These are phyloP conservation scores for Holcopasites calliopsidis DNA, from an alignment of 1,140 invertebrate species.

Conservation along the genomic window DNA sequence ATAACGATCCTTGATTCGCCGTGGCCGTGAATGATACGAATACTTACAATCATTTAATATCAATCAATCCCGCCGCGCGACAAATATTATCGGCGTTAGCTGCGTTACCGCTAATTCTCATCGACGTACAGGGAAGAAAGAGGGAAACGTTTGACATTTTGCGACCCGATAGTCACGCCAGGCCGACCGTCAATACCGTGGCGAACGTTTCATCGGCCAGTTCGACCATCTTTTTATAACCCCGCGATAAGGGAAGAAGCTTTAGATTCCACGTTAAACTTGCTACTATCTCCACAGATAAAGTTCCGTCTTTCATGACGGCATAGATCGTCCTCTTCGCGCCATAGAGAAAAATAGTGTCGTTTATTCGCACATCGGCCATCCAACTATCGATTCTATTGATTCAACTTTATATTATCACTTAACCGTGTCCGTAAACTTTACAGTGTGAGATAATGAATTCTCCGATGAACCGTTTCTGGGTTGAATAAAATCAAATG, in stretches of 20 bases:
- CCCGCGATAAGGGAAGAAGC: slow-evolving; percentile 40
- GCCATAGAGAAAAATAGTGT: slow-evolving; percentile 15
- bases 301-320: slow-evolving; percentile 10
- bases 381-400: slow-evolving; percentile 38
- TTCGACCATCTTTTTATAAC: slow-evolving; percentile 41
- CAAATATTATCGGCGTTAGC: slow-evolving; percentile 38
- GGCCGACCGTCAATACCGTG: slow-evolving; percentile 35
- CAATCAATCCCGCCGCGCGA: neutral
- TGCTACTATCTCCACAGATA: slow-evolving; percentile 42
- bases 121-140: neutral
- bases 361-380: neutral
- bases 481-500: neutral
- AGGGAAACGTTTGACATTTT: neutral
- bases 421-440: neutral
- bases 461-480: neutral
- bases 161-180: slow-evolving; percentile 39
- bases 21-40: neutral
- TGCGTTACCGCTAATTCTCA: slow-evolving; percentile 48
- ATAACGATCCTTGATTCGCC: neutral
- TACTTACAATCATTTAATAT: neutral
- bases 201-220: slow-evolving; percentile 22
- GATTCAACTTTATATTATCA: neutral
- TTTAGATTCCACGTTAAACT: slow-evolving; percentile 44
- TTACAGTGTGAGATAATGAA: neutral
- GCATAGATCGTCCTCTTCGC: neutral